Evolutionary conservation across 2,113 vertebrate species (phyloP), one percentile per base, ranked within the genome.

Genomic region (Fulmarus glacialis): DNA sequence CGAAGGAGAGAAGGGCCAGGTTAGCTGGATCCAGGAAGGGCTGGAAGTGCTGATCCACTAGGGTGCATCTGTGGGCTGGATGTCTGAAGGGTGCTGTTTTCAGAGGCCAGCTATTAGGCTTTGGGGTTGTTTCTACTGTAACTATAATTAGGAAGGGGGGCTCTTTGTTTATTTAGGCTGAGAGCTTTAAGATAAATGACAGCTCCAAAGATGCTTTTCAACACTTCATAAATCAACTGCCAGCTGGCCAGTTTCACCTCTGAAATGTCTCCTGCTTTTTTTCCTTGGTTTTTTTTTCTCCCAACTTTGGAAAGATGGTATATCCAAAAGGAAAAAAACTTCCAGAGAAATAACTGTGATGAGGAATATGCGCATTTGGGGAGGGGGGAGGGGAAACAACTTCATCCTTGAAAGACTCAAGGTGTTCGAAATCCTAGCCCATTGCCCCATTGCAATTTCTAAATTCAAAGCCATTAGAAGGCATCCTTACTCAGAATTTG

Each of bases 201-300:
- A 98, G 98, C 97, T 98, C 97, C 95, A 77, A 98, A 98, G 98
- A 98, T 98, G 97, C 98, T 98, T 98, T 98, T 99, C 98, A 99
- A 96, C 98, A 98, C 98, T 97, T 97, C 98, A 98, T 98, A 98
- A 98, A 98, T 98, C 98, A 99, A 83, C 93, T 95, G 91, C 97
- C 94, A 94, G 97, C 98, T 94, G 96, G 97, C 93, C 94, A 92
- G 95, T 77, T 91, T 94, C 97, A 97, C 97, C 96, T 93, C 96
- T 94, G 96, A 97, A 97, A 95, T 67, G 55, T 96, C 97, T 96
- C 74, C 59, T 47, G 84, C 32, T 52, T 93, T 89, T 92, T 95
- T 94, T 70, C 8, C 42, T 58, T 50, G 12, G 43, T 43, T 63
- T 67, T 22, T 78, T 19, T 21, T 17, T 1, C 36, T 68, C 59